Evolutionary conservation across 2,888 invertebrate species (phyloP).

Genomic region (Mesochorus sp.): DNA sequence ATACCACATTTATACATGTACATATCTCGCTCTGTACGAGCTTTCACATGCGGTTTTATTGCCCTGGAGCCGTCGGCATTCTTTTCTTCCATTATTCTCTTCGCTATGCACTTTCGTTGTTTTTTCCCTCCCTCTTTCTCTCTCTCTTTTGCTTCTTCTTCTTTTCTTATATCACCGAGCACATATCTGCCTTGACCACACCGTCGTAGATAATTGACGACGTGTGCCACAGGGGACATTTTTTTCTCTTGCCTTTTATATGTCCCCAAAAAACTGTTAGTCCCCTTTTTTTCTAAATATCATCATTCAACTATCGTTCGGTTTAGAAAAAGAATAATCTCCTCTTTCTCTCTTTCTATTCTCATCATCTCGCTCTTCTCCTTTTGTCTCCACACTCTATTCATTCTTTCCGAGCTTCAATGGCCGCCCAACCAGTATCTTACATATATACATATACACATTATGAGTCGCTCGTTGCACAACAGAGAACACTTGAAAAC

Average conservation of each 20-base stretch:
- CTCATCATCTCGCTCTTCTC: not conserved
- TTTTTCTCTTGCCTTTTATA: not conserved
- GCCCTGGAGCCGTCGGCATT: slow-evolving; percentile 48
- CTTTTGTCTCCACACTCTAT: not conserved
- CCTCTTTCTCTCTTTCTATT: not conserved
- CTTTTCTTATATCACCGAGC: not conserved
- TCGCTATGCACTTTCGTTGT: not conserved
- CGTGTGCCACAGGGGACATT: slow-evolving; percentile 8
- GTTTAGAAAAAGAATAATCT: not conserved
- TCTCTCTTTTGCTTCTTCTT: not conserved
- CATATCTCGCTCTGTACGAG: slow-evolving; percentile 5
- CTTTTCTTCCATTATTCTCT: slow-evolving; percentile 56
- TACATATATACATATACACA: not conserved
- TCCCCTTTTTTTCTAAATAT: not conserved
- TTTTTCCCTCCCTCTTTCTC: slow-evolving; percentile 18
- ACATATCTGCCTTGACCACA: slow-evolving; percentile 3
- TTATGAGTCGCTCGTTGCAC: not conserved
- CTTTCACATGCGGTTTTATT: slow-evolving; percentile 49
- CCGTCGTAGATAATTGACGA: slow-evolving; percentile 29
- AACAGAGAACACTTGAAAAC: not conserved
- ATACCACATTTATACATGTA: not conserved
- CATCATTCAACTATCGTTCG: not conserved
- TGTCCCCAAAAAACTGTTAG: not conserved
- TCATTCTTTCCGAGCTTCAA: not conserved
- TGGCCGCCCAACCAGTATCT: not conserved